Base-by-base conservation (phyloP, 2,888 invertebrate species). In the Pasiphila rectangulata region DNA sequence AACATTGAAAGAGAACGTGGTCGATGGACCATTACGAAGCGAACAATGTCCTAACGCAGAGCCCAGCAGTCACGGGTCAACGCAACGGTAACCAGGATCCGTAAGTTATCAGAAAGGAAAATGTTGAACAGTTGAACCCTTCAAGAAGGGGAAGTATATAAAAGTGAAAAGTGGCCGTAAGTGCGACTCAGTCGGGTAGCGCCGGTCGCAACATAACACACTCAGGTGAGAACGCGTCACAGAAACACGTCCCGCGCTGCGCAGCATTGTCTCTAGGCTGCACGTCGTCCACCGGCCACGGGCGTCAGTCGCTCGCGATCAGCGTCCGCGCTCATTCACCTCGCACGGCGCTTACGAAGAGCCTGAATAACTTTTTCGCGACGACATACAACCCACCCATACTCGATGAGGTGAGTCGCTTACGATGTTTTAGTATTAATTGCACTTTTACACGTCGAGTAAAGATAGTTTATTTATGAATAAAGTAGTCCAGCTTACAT, bases 121-220 rank as follows among this genome's bases (percentile, higher is more conserved):
- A 72, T 59, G 61, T 57, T 51, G 52, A 57, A 63, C 65, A 59
- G 61, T 57, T 51, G 52, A 57, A 63, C 65, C 73, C 67, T 50
- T 57, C 60, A 66, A 79, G 81, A 61, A 79, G 80, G 83, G 81
- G 82, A 67, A 79, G 59, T 64, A 67, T 85, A 86, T 86, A 86
- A 79, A 83, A 83, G 83, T 69, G 82, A 70, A 69, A 55, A 84
- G 61, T 56, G 53, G 59, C 64, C 64, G 60, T 59, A 68, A 75
- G 80, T 75, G 77, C 77, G 81, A 72, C 64, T 82, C 86, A 86
- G 84, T 86, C 75, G 76, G 75, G 67, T 51, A 69, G 65, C 69
- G 69, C 61, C 69, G 69, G 61, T 68, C 65, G 59, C 63, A 51
- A 62, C 55, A 59, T 34, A 48, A 37, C 45, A 46, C 46, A 60